Conservation (phyloP, 2,888 invertebrate species). For the Selenia dentaria region DNA sequence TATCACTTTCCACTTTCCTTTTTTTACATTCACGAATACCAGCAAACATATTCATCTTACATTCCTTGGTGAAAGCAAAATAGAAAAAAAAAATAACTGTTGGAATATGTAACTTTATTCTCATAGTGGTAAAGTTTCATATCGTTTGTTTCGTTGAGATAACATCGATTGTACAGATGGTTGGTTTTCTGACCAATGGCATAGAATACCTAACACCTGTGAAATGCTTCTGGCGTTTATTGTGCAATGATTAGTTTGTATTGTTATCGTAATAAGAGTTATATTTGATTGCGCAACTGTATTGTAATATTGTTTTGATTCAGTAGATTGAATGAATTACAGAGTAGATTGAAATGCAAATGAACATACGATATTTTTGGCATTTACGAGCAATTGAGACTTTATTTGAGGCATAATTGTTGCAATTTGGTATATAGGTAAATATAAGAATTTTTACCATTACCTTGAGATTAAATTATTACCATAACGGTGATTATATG, state of each 20-base stretch:
- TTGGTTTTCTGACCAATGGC: conserved; percentile 16
- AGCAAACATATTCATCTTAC: conserved; percentile 44
- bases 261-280: conserved; percentile 28
- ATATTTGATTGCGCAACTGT: conserved; percentile 29
- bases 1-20: conserved; percentile 43
- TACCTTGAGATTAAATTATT: too few species aligned
- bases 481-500: too few species aligned
- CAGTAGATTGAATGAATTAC: conserved; percentile 25
- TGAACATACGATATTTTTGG: too few species aligned
- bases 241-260: conserved; percentile 36
- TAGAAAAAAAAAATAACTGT: conserved; percentile 33
- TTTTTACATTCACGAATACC: conserved; percentile 35
- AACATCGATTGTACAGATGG: conserved; percentile 7
- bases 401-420: too few species aligned
- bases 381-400: too few species aligned
- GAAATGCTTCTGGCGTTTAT: background rate
- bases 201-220: background rate
- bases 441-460: too few species aligned
- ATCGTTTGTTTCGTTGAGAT: conserved; percentile 13
- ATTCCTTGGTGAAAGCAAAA: conserved; percentile 58
- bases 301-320: conserved; percentile 13
- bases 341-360: conserved; percentile 1
- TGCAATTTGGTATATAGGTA: too few species aligned
- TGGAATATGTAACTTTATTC: conserved; percentile 15
- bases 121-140: conserved; percentile 12